Evolutionary conservation across 2,797 vertebrate species (phyloP), one percentile per base, ranked within the genome.

Genomic region (Trichosurus vulpecula): DNA sequence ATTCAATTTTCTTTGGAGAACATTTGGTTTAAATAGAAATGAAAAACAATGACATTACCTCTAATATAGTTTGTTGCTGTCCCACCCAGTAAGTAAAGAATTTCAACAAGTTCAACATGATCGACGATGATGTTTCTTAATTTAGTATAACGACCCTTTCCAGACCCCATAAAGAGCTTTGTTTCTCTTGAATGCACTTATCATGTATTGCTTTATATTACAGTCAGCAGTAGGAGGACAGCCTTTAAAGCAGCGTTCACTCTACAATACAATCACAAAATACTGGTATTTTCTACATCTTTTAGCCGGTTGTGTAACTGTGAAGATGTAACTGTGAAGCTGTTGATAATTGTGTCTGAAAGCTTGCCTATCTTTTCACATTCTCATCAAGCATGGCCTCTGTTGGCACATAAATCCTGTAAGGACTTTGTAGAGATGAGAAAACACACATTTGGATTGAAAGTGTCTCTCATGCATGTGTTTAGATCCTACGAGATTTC

Each of bases 81-180:
- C 19, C 27, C 90, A 91, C 19, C 30, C 94, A 91, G 95, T 96
- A 90, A 90, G 56, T 94, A 95, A 97, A 93, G 91, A 56, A 90
- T 93, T 95, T 96, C 87, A 97, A 96, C 92, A 95, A 92, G 94
- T 90, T 92, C 31, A 1, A 90, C 19, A 31, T 95, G 93, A 98
- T 92, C 91, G 52, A 96, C 95, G 54, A 58, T 14, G 52, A 55
- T 90, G 92, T 92, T 89, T 92, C 93, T 92, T 94, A 81, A 96
- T 96, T 95, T 90, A 96, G 41, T 51, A 27, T 51, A 51, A 87
- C 3, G 25, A 87, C 41, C 74, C 27, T 87, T 87, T 51, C 74
- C 25, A 51, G 41, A 51, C 74, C 41, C 41, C 41, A 29, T 47
- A 87, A 47, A 81, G 41, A 27, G 74, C 1, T 87, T 87, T 87